Percentiles rank a stretch among this genome's conserved stretches.
Evolutionary conservation across 2,113 vertebrate genomes (phyloP).

Genomic region (Bettongia penicillata): DNA sequence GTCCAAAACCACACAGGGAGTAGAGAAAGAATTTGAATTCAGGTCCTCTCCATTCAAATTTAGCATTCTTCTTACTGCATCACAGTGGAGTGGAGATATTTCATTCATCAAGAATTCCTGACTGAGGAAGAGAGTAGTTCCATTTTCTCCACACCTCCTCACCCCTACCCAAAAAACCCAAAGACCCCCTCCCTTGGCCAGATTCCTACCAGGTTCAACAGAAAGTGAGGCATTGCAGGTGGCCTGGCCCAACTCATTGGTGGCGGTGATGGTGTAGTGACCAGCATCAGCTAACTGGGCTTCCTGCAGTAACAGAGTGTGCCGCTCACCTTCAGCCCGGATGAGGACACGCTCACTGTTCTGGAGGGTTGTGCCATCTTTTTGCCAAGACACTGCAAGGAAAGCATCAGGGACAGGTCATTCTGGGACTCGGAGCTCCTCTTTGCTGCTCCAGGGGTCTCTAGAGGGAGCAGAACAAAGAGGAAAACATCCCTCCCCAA

Average conservation of each 20-base stretch:
- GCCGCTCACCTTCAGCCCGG: constrained; percentile 94
- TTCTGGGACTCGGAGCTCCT: not conserved
- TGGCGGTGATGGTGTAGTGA: constrained; percentile 90
- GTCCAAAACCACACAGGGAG: not conserved
- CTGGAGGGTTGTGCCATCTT: constrained; percentile 84
- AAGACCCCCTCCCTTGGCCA: not conserved
- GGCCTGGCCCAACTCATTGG: constrained; percentile 91
- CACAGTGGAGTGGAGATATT: not conserved
- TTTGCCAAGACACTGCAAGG: constrained; percentile 92
- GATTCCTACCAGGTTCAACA: constrained; percentile 89
- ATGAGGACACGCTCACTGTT: constrained; percentile 84
- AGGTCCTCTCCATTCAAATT: not conserved
- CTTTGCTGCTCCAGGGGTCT: not conserved
- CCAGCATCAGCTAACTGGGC: constrained; percentile 89
- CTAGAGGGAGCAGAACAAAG: not conserved
- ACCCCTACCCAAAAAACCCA: not conserved
- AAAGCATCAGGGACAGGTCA: not conserved
- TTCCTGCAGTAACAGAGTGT: constrained; percentile 91
- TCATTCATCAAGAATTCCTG: not conserved
- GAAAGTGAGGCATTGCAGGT: constrained; percentile 90
- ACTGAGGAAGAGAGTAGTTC: not conserved
- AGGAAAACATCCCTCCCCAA: not conserved
- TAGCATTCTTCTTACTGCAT: not conserved
- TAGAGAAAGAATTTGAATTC: not conserved
- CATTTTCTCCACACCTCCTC: not conserved